These are phyloP conservation scores for Rotaria sp. DNA, from an alignment of 2,888 invertebrate species.

Conservation along the genomic window DNA sequence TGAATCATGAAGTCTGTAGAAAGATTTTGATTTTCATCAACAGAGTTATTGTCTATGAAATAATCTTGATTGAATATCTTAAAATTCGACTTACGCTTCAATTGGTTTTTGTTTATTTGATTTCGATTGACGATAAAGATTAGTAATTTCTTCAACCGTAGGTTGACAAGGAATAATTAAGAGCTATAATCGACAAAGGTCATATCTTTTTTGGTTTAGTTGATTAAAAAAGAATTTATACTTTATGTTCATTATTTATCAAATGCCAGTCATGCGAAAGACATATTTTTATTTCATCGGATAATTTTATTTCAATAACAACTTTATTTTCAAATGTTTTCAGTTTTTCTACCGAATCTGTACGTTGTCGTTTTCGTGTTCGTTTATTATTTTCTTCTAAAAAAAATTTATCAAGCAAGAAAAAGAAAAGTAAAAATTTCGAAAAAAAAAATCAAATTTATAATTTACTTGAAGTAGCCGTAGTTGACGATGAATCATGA, in stretches of 20 bases:
- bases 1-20: too few relatives aligned
- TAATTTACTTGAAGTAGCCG: neutral
- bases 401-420: too few relatives aligned
- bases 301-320: neutral
- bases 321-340: constrained; percentile 25
- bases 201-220: neutral
- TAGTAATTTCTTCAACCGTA: neutral
- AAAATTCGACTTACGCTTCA: neutral
- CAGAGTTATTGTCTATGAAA: too few relatives aligned
- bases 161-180: neutral
- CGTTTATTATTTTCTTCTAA: neutral
- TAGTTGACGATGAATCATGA: neutral
- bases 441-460: neutral
- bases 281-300: neutral
- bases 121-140: neutral
- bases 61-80: too few relatives aligned
- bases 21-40: too few relatives aligned
- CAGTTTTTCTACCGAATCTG: neutral
- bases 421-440: neutral
- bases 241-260: constrained; percentile 7
- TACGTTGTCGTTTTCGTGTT: neutral
- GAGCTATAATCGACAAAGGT: neutral
- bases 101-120: neutral
- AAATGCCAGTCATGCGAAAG: neutral
- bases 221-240: neutral